Percentiles rank a stretch among this genome's conserved stretches.
phyloP scores from a whole-genome alignment of 2,888 invertebrate species.

The Eubasilissa splendida region DNA sequence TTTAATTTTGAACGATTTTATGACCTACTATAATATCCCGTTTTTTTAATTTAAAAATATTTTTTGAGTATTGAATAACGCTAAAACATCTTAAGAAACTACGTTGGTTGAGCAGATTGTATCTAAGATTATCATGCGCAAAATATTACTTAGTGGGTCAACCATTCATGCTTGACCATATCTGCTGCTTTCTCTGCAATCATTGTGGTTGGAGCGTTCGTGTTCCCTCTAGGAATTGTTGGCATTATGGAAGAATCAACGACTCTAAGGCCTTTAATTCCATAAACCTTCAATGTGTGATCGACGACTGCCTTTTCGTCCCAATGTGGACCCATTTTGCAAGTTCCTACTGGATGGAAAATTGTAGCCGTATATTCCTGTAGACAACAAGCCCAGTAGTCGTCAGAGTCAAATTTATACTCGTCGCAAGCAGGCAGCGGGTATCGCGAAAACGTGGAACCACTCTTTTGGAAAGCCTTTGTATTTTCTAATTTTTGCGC shows the following conservation, averaged over 20 bases:
- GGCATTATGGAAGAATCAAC: slow-evolving; percentile 81
- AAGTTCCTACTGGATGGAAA: slow-evolving; percentile 80
- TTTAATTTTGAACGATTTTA: too few relatives aligned
- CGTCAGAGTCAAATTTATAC: slow-evolving; percentile 74
- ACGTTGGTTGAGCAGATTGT: too few relatives aligned
- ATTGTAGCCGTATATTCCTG: slow-evolving; percentile 80
- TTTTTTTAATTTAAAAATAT: too few relatives aligned
- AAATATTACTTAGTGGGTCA: slow-evolving; percentile 35
- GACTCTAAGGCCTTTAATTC: slow-evolving; percentile 76
- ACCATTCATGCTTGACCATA: slow-evolving; percentile 77
- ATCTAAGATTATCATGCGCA: too few relatives aligned
- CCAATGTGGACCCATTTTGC: slow-evolving; percentile 79
- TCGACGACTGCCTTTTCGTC: slow-evolving; percentile 79
- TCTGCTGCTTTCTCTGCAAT: slow-evolving; percentile 88
- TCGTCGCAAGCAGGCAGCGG: slow-evolving; percentile 75
- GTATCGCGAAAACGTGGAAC: slow-evolving; percentile 72
- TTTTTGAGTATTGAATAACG: too few relatives aligned
- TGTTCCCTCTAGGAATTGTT: slow-evolving; percentile 78
- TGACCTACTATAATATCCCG: too few relatives aligned
- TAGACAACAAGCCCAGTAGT: slow-evolving; percentile 78
- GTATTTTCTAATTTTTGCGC: slow-evolving; percentile 75
- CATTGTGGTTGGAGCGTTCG: slow-evolving; percentile 89
- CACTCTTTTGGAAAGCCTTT: slow-evolving; percentile 72
- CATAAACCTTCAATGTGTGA: slow-evolving; percentile 75
- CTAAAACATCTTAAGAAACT: too few relatives aligned